Percentiles rank a stretch among this genome's conserved stretches.
These are phyloP conservation scores for Hephaestus fuliginosus DNA, from an alignment of 2,797 vertebrate species.

Conservation along the genomic window DNA sequence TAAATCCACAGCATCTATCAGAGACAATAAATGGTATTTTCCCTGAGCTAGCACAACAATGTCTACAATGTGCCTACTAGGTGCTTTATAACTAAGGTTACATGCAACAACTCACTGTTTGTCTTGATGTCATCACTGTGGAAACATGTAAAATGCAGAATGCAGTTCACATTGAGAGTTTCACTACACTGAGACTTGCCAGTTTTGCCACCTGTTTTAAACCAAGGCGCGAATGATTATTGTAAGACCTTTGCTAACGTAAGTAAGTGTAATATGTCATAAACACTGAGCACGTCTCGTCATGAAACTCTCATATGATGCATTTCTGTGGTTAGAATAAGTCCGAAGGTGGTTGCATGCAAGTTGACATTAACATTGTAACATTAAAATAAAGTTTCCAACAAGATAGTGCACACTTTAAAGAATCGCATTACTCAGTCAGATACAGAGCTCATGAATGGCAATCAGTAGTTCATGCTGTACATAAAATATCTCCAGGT, in stretches of 20 bases:
- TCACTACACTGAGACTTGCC: slow-evolving; percentile 21
- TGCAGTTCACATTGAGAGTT: slow-evolving; percentile 26
- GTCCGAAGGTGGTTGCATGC: slow-evolving; percentile 66
- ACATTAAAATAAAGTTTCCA: slow-evolving; percentile 50
- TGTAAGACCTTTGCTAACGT: not conserved
- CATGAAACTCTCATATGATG: slow-evolving; percentile 51
- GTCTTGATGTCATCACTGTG: slow-evolving; percentile 80
- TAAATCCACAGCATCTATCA: slow-evolving; percentile 77
- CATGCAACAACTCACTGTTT: slow-evolving; percentile 68
- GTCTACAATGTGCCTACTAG: slow-evolving; percentile 53
- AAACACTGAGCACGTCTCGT: slow-evolving; percentile 20
- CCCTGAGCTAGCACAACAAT: slow-evolving; percentile 79
- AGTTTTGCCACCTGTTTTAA: not conserved
- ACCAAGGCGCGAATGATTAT: not conserved
- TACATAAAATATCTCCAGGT: slow-evolving; percentile 56
- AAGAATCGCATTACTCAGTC: slow-evolving; percentile 67
- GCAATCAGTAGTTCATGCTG: slow-evolving; percentile 66
- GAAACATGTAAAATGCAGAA: slow-evolving; percentile 31
- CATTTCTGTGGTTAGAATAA: slow-evolving; percentile 47
- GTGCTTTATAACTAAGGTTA: slow-evolving; percentile 48
- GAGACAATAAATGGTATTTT: slow-evolving; percentile 66
- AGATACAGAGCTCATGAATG: slow-evolving; percentile 56
- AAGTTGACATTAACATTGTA: slow-evolving; percentile 61
- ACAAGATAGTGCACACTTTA: slow-evolving; percentile 64
- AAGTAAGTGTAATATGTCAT: slow-evolving; percentile 2